A percentile compares a stretch with the other conserved stretches of the same genome.
phyloP scores from a whole-genome alignment of 2,113 vertebrate genomes.

The Mastomys coucha region DNA sequence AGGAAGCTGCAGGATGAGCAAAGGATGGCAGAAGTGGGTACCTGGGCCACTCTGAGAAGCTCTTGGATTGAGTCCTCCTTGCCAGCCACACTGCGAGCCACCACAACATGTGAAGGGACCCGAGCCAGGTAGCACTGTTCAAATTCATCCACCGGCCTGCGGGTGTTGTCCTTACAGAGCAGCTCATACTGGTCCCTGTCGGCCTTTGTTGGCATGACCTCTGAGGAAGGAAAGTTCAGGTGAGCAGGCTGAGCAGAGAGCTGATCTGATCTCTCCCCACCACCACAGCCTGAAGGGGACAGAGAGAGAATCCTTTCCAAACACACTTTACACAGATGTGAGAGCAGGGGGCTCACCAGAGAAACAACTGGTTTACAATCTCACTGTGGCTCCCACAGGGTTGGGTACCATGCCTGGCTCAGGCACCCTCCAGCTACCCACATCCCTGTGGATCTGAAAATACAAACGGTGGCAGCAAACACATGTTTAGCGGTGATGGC shows the following conservation, averaged over 20 bases:
- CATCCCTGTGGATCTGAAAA: neutral
- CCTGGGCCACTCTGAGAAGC: constrained; percentile 86
- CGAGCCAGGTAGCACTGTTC: constrained; percentile 88
- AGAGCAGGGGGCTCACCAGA: neutral
- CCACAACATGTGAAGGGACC: constrained; percentile 90
- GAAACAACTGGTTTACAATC: neutral
- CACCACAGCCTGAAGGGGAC: neutral
- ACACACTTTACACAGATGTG: neutral
- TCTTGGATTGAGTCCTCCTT: constrained; percentile 88
- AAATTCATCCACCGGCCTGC: constrained; percentile 86
- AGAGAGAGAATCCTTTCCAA: neutral
- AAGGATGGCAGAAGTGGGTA: constrained; percentile 32
- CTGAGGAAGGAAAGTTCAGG: constrained; percentile 67
- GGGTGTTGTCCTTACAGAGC: constrained; percentile 90
- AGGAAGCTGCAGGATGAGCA: neutral
- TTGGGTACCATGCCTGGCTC: neutral
- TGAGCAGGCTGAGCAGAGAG: neutral
- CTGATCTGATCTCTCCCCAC: neutral
- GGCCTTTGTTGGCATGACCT: constrained; percentile 43
- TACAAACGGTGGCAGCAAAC: neutral
- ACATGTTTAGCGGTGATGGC: neutral
- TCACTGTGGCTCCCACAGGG: neutral
- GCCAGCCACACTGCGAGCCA: constrained; percentile 86
- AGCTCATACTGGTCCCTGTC: constrained; percentile 90
- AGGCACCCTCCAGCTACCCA: neutral